Conservation (phyloP, 2,797 vertebrate species). For the Eospalax fontanierii region DNA sequence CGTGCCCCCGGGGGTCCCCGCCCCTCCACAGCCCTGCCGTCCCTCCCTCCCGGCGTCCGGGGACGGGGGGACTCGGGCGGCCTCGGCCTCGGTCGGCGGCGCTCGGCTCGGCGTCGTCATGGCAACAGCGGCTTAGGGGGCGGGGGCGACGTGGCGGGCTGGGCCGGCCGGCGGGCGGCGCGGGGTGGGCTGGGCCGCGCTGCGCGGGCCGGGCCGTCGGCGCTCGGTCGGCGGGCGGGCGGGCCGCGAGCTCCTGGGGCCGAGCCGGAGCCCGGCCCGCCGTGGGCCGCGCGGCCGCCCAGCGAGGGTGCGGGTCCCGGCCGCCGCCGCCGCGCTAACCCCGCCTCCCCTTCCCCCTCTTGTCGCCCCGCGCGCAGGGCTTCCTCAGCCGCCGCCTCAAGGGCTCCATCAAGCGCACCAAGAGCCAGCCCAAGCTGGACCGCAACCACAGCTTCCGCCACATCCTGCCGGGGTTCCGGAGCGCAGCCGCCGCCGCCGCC, state of each 20-base stretch:
- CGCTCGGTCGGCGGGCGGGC: slow-evolving; percentile 82
- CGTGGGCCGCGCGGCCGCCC: slow-evolving; percentile 79
- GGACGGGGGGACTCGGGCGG: slow-evolving; percentile 45
- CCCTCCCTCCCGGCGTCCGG: slow-evolving; percentile 15
- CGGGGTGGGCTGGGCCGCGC: slow-evolving; percentile 83
- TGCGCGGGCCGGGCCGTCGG: slow-evolving; percentile 85
- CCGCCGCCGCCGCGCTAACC: slow-evolving; percentile 75
- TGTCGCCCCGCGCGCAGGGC: slow-evolving; percentile 92
- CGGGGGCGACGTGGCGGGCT: slow-evolving; percentile 87
- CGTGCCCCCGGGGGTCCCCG: neutral
- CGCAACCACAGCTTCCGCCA: slow-evolving; percentile 99
- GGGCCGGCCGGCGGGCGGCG: slow-evolving; percentile 71
- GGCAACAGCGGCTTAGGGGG: slow-evolving; percentile 95
- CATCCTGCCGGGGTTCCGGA: slow-evolving; percentile 98
- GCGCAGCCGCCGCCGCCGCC: slow-evolving; percentile 85
- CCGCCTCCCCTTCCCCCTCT: slow-evolving; percentile 85
- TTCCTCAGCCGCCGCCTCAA: slow-evolving; percentile 98
- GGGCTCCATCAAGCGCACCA: slow-evolving; percentile 99
- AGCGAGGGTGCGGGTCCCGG: slow-evolving; percentile 76
- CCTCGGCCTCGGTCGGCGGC: slow-evolving; percentile 83
- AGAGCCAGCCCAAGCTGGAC: slow-evolving; percentile 99
- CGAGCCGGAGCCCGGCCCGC: slow-evolving; percentile 76
- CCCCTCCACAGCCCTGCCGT: slow-evolving; percentile 31
- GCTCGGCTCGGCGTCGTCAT: slow-evolving; percentile 94
- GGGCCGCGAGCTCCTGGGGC: slow-evolving; percentile 77